phyloP scores from a whole-genome alignment of 2,797 vertebrate species.

The Lacerta agilis region DNA sequence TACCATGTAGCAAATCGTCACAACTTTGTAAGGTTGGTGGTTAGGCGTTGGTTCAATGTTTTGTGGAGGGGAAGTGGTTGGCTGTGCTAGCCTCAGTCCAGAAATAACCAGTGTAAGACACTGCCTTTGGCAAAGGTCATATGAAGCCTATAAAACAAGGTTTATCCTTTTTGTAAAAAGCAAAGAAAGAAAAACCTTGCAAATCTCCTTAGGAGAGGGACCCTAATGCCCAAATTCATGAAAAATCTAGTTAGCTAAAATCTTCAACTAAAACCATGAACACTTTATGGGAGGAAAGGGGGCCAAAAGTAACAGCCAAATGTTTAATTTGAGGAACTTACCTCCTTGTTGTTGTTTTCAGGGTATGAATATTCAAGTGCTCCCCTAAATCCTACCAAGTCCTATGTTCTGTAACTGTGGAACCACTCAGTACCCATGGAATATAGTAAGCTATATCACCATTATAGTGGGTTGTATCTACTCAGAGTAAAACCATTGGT shows the following conservation, averaged over 20 bases:
- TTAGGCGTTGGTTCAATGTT: too few relatives aligned
- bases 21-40: too few relatives aligned
- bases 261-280: background rate
- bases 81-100: background rate
- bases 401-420: background rate
- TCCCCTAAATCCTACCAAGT: background rate
- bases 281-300: background rate
- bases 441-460: background rate
- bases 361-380: background rate
- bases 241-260: background rate
- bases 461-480: background rate
- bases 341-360: background rate
- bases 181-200: background rate
- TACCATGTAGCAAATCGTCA: too few relatives aligned
- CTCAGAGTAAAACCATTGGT: background rate
- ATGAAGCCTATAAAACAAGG: background rate
- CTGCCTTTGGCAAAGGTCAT: background rate
- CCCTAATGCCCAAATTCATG: background rate
- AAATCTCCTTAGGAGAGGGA: fast-evolving
- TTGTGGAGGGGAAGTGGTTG: too few relatives aligned
- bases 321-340: background rate
- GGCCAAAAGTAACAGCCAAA: background rate
- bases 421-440: background rate
- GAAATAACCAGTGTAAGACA: fast-evolving
- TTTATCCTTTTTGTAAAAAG: background rate